Evolutionary conservation across 2,113 vertebrate species (phyloP).

Genomic region (Chloropsis cyanopogon): DNA sequence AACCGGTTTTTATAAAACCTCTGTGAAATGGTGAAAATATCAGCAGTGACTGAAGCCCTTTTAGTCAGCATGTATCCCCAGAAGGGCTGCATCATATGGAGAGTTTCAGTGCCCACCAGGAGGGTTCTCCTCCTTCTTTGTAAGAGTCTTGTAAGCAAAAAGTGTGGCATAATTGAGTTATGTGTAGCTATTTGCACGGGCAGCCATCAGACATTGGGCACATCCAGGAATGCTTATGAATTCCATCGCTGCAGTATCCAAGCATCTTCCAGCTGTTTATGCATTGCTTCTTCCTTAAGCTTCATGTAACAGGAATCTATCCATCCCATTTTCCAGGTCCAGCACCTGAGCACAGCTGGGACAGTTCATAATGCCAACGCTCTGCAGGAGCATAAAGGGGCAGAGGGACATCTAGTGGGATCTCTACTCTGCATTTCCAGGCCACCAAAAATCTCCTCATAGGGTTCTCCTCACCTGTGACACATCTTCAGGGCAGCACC

Average conservation of each 20-base stretch:
- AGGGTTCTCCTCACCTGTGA: background rate
- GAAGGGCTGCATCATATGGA: background rate
- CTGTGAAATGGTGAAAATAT: background rate
- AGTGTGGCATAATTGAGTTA: background rate
- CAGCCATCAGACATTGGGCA: background rate
- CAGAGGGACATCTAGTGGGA: constrained; percentile 56
- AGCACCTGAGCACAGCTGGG: background rate
- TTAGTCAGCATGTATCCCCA: background rate
- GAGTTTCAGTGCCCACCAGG: background rate
- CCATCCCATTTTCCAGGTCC: background rate
- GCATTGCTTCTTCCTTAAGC: background rate
- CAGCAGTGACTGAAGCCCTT: background rate
- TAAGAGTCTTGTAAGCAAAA: background rate
- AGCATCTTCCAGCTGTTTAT: background rate
- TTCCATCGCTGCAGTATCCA: background rate
- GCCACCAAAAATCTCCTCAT: background rate
- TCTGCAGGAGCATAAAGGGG: background rate
- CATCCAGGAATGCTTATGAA: background rate
- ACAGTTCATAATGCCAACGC: background rate
- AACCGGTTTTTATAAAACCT: background rate
- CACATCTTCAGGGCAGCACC: background rate
- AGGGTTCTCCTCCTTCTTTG: background rate
- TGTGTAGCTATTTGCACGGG: background rate
- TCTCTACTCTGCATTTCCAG: background rate
- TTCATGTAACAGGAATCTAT: background rate